A percentile compares a stretch with the other conserved stretches of the same genome.
These are phyloP conservation scores for Desmodus rotundus DNA, from an alignment of 2,113 vertebrate genomes.

Conservation along the genomic window DNA sequence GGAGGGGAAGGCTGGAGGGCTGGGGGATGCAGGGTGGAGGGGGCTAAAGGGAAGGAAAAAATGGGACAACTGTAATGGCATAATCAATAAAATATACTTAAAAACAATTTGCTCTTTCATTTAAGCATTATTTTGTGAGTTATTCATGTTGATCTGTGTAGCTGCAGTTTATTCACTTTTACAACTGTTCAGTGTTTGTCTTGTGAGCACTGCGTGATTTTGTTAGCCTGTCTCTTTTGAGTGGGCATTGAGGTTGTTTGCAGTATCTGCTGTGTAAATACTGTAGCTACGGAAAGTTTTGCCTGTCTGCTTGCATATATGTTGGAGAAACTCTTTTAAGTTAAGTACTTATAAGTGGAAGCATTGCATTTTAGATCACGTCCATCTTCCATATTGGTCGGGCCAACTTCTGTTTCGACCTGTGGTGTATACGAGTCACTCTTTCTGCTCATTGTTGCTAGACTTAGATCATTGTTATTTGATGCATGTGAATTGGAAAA, in stretches of 20 bases:
- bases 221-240: not conserved
- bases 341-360: not conserved
- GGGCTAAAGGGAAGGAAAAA: too few species aligned
- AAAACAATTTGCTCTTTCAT: not conserved
- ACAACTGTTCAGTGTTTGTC: not conserved
- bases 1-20: too few species aligned
- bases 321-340: not conserved
- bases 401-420: not conserved
- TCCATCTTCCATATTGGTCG: not conserved
- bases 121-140: not conserved
- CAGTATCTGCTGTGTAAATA: not conserved
- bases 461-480: not conserved
- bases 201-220: not conserved
- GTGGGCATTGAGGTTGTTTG: not conserved
- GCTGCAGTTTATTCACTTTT: not conserved
- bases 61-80: too few species aligned
- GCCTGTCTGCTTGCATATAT: not conserved
- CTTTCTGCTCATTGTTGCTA: not conserved
- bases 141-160: not conserved
- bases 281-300: not conserved
- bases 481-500: not conserved
- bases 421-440: not conserved
- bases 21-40: too few species aligned
- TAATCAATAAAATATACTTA: too few species aligned
- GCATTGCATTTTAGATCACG: not conserved